A percentile compares a stretch with the other conserved stretches of the same genome.
These are phyloP conservation scores for Cygnus olor DNA, from an alignment of 2,797 vertebrate species.

Conservation along the genomic window DNA sequence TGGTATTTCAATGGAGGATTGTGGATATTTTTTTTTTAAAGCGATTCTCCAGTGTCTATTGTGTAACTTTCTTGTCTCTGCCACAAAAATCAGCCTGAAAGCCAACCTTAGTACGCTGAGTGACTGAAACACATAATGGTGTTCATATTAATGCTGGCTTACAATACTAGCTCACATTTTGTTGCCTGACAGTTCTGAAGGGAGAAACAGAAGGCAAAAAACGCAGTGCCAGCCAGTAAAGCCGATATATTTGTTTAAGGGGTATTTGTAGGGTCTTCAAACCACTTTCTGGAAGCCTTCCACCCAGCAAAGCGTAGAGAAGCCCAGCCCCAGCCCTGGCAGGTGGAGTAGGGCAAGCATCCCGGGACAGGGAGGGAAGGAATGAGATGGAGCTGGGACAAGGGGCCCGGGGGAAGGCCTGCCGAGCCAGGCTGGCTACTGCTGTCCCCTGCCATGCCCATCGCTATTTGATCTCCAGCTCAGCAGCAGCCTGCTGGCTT, in stretches of 20 bases:
- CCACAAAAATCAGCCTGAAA: constrained; percentile 21
- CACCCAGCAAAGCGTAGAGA: background rate
- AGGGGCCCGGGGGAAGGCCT: constrained; percentile 11
- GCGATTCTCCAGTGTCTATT: constrained; percentile 44
- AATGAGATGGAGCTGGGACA: background rate
- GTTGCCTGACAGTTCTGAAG: background rate
- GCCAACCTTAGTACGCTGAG: background rate
- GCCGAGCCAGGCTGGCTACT: constrained; percentile 12
- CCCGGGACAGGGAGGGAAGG: background rate
- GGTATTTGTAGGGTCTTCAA: background rate
- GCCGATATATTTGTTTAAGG: background rate
- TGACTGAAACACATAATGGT: constrained; percentile 9
- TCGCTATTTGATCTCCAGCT: background rate
- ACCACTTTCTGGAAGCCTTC: background rate
- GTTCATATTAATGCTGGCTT: background rate
- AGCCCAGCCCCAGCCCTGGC: background rate
- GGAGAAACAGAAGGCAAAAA: background rate
- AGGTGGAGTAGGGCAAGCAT: background rate
- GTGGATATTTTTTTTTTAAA: constrained; percentile 49
- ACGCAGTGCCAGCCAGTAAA: background rate
- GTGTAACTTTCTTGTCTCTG: constrained; percentile 36
- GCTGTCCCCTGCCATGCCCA: background rate
- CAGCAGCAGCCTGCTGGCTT: constrained; percentile 45
- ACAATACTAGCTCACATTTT: constrained; percentile 8
- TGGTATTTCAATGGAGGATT: constrained; percentile 51